These are phyloP conservation scores for Pentalonia nigronervosa DNA, from an alignment of 1,140 invertebrate species.

Conservation along the genomic window DNA sequence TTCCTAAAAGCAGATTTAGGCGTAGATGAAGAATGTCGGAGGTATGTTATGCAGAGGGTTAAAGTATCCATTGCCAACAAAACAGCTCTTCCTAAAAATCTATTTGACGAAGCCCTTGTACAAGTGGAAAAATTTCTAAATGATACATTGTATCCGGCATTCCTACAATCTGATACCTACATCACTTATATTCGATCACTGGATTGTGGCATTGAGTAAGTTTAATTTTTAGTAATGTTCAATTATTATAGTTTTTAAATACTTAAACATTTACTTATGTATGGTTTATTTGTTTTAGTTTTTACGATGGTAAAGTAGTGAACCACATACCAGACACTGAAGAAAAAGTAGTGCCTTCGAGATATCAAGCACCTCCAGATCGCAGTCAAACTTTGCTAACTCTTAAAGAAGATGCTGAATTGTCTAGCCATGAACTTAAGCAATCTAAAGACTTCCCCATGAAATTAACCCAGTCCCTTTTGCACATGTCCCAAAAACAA, in stretches of 20 bases:
- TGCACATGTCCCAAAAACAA: constrained; percentile 55
- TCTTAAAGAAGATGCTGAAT: constrained; percentile 49
- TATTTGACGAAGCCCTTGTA: constrained; percentile 75
- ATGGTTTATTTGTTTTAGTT: constrained; percentile 22
- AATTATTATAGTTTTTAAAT: neutral
- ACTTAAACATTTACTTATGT: neutral
- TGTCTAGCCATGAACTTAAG: constrained; percentile 47
- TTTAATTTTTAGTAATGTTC: neutral
- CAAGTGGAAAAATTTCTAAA: constrained; percentile 84
- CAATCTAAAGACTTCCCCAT: constrained; percentile 51
- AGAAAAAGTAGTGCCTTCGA: constrained; percentile 46
- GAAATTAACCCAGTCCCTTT: constrained; percentile 50
- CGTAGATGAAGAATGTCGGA: constrained; percentile 80
- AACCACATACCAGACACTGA: constrained; percentile 51
- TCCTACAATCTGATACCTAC: constrained; percentile 89
- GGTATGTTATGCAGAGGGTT: constrained; percentile 72
- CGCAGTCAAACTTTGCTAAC: constrained; percentile 28
- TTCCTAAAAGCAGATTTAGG: constrained; percentile 82
- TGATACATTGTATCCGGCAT: constrained; percentile 87
- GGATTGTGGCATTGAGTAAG: constrained; percentile 53
- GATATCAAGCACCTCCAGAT: constrained; percentile 47
- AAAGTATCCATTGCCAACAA: constrained; percentile 68
- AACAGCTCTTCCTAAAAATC: constrained; percentile 60
- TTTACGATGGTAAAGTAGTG: constrained; percentile 56
- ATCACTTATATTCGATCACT: constrained; percentile 82